Percentiles rank a stretch among this genome's conserved stretches.
Conservation (phyloP, 2,113 vertebrate species). For the Bettongia penicillata region DNA sequence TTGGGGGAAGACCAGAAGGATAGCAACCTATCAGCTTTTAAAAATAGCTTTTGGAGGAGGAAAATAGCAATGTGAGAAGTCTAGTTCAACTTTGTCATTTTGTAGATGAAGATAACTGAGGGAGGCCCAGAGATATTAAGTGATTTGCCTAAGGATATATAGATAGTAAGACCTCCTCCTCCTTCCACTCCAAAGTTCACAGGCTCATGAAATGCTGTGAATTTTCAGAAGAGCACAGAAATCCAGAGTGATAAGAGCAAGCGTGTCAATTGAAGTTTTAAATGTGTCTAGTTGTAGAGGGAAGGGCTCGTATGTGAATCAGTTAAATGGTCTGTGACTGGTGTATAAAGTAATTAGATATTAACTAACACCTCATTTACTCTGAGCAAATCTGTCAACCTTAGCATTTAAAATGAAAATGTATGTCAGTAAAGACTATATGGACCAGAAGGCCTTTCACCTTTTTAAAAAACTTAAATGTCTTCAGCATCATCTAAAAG, state of each 20-base stretch:
- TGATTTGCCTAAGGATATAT: not conserved
- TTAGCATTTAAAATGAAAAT: conserved; percentile 52
- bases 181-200: not conserved
- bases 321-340: conserved; percentile 51
- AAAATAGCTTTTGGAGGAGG: not conserved
- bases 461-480: conserved; percentile 30
- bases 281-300: not conserved
- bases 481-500: conserved; percentile 16
- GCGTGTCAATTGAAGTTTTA: not conserved
- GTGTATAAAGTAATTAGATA: conserved; percentile 54
- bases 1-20: not conserved
- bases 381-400: conserved; percentile 56
- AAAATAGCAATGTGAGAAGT: not conserved
- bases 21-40: not conserved
- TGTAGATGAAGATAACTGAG: not conserved
- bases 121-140: not conserved
- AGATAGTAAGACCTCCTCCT: not conserved
- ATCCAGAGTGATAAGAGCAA: not conserved
- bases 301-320: not conserved
- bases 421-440: conserved; percentile 45
- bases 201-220: not conserved
- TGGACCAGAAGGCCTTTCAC: conserved; percentile 61
- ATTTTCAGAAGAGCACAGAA: not conserved
- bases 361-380: conserved; percentile 60
- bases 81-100: not conserved